These are phyloP conservation scores for Sicus ferrugineus DNA, from an alignment of 2,888 invertebrate genomes.

Conservation along the genomic window DNA sequence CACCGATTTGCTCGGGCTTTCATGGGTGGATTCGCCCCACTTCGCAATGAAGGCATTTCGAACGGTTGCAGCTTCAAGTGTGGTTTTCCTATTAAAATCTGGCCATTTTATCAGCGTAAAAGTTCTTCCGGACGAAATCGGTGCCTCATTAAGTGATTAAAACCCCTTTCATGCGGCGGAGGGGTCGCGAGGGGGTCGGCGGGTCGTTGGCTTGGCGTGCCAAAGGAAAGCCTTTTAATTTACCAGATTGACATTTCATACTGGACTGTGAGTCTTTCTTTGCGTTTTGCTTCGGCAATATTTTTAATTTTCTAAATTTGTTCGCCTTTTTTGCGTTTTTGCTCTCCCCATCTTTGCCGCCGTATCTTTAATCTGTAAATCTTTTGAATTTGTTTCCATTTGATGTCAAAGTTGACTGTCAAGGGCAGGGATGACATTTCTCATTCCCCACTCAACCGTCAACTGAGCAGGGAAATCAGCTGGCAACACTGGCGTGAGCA, in stretches of 20 bases:
- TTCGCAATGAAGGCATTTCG: too few species aligned
- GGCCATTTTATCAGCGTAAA: not conserved
- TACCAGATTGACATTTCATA: not conserved
- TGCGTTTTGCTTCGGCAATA: too few species aligned
- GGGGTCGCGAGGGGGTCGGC: too few species aligned
- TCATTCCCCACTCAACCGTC: not conserved
- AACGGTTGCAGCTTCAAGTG: not conserved
- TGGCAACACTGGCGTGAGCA: slow-evolving; percentile 20
- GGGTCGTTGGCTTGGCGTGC: not conserved
- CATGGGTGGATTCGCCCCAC: too few species aligned
- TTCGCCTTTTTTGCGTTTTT: not conserved
- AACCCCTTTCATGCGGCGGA: too few species aligned
- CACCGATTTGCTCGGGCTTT: too few species aligned
- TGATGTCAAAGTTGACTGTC: slow-evolving; percentile 25
- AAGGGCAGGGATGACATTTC: not conserved
- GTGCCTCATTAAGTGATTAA: slow-evolving; percentile 7
- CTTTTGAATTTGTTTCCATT: slow-evolving; percentile 27
- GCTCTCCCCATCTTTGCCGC: not conserved
- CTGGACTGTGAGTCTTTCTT: too few species aligned
- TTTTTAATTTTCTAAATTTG: slow-evolving; percentile 29
- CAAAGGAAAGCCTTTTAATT: slow-evolving; percentile 3
- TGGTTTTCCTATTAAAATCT: not conserved
- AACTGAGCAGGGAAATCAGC: not conserved
- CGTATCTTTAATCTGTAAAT: not conserved
- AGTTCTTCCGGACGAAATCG: not conserved